Evolutionary conservation across 2,113 vertebrate species (phyloP).

Genomic region (Hassar affinis): DNA sequence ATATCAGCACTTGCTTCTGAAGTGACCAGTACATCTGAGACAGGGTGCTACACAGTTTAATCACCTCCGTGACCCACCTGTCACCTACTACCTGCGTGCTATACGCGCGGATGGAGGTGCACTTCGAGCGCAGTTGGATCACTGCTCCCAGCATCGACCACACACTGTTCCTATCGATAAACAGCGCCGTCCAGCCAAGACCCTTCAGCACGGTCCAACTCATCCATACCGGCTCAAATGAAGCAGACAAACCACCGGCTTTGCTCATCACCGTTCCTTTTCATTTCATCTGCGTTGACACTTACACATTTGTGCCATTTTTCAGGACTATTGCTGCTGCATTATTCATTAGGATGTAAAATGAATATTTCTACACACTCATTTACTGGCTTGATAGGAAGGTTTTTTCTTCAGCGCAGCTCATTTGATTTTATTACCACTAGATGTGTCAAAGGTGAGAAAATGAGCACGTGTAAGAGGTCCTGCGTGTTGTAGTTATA

Average conservation of each 20-base stretch:
- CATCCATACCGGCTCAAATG: conserved; percentile 45
- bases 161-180: conserved; percentile 40
- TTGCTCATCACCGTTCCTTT: conserved; percentile 39
- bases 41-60: conserved; percentile 6
- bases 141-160: conserved; percentile 40
- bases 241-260: conserved; percentile 43
- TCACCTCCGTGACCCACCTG: conserved; percentile 37
- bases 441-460: conserved; percentile 23
- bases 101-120: conserved; percentile 43
- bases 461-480: conserved; percentile 1
- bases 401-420: conserved; percentile 22
- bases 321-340: conserved; percentile 35
- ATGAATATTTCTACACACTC: conserved; percentile 27
- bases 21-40: not conserved
- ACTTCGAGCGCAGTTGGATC: conserved; percentile 28
- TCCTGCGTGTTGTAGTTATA: not conserved
- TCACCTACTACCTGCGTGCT: conserved; percentile 37
- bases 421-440: conserved; percentile 33
- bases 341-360: conserved; percentile 34
- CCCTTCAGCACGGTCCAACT: conserved; percentile 38
- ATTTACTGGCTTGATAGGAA: conserved; percentile 30
- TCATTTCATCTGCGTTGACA: conserved; percentile 22
- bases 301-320: conserved; percentile 32
- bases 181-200: conserved; percentile 37
- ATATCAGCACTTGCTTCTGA: not conserved